Evolutionary conservation across 1,140 invertebrate genomes (phyloP), one percentile per base, ranked within the genome.

Genomic region (Drosophila setifemur): DNA sequence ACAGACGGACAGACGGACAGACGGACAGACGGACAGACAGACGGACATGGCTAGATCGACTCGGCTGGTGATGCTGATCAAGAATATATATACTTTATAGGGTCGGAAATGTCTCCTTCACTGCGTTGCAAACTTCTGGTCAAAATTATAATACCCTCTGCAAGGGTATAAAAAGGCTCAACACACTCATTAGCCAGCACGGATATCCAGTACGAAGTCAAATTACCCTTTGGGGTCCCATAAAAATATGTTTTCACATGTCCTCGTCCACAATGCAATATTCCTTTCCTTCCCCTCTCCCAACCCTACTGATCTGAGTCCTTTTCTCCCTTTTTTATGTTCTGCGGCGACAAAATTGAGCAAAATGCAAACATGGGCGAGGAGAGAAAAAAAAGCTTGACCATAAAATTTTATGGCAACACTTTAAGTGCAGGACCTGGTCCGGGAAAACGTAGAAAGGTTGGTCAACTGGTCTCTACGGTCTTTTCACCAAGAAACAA

Each of bases 191-290:
- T 69, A 69, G 66, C 60, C 63, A 21, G 45, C 39, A 35, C 39
- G 63, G 63, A 67, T 67, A 67, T 67, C 42, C 47, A 49, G 52
- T 58, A 37, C 44, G 52, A 33, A 58, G 63, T 48, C 50, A 49
- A 70, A 71, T 73, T 60, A 73, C 50, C 49, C 69, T 54, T 73
- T 53, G 42, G 67, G 68, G 68, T 73, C 48, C 68, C 57, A 72
- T 73, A 64, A 72, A 72, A 72, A 64, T 73, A 73, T 64, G 68
- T 72, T 72, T 73, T 64, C 70, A 71, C 67, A 72, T 72, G 42
- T 47, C n/a, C n/a, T n/a, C 48, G 61, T 48, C 58, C 61, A 64
- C 61, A 66, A 49, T 66, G 61, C 61, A 66, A 49, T 49, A 40
- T 49, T 40, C 11, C 25, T 23, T 28, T 37, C 48, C 64, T 19